phyloP scores from a whole-genome alignment of 2,797 vertebrate genomes.

The Channallabes apus region DNA sequence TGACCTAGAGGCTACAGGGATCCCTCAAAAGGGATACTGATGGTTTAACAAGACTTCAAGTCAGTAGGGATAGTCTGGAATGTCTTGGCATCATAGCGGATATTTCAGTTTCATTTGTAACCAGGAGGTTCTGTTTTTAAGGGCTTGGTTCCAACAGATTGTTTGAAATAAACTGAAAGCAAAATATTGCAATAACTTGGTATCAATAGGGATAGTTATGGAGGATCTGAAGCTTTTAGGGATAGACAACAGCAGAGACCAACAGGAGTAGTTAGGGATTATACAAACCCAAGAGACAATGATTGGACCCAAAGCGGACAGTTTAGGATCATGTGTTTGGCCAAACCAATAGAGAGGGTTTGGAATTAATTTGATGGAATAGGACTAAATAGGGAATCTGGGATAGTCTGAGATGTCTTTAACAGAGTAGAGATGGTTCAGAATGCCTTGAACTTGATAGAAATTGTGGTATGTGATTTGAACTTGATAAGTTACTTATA shows the following conservation, averaged over 20 bases:
- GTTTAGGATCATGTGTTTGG: too few relatives aligned
- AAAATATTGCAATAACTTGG: neutral
- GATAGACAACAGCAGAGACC: neutral
- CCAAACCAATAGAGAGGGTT: neutral
- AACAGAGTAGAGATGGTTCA: neutral
- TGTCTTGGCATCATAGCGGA: neutral
- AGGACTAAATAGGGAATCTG: neutral
- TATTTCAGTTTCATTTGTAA: neutral
- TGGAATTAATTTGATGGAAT: neutral
- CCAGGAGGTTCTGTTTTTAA: neutral
- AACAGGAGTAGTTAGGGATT: neutral
- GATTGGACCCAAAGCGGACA: too few relatives aligned
- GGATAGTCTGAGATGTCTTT: neutral
- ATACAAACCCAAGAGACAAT: too few relatives aligned
- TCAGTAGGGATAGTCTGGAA: neutral
- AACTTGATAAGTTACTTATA: too few relatives aligned
- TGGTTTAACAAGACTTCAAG: too few relatives aligned
- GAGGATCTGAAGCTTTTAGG: neutral
- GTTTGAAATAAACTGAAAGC: neutral
- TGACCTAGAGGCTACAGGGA: neutral
- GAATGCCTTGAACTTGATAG: too few relatives aligned
- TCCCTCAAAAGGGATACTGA: neutral
- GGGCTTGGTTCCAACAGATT: neutral
- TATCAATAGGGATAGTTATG: neutral
- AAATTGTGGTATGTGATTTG: too few relatives aligned